phyloP scores from a whole-genome alignment of 30 jellyfish, hydroid and myxozoan species.

The Cassiopea andromeda region DNA sequence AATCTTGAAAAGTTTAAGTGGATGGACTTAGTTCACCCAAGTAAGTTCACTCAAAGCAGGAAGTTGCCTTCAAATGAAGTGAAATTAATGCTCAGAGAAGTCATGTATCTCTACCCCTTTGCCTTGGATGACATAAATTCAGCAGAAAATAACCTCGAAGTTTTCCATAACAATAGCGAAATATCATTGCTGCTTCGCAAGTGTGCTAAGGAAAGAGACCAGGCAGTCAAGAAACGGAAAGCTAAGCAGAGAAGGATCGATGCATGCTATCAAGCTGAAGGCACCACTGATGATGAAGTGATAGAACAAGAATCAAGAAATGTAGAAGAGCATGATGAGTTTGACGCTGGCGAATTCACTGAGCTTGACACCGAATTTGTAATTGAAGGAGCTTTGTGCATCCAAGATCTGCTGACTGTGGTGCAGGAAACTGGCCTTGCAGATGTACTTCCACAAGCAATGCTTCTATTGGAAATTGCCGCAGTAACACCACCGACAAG shows the following conservation, averaged over 20 bases:
- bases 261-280: too few species aligned
- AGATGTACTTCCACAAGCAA: constrained; percentile 47
- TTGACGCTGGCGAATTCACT: constrained; percentile 10
- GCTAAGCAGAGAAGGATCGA: not conserved
- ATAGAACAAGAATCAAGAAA: too few species aligned
- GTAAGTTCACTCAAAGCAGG: not conserved
- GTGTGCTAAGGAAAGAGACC: too few species aligned
- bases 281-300: too few species aligned
- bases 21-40: not conserved
- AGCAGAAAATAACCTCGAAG: not conserved
- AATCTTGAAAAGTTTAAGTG: not conserved
- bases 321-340: constrained; percentile 31
- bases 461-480: constrained; percentile 23
- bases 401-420: too few species aligned
- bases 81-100: not conserved
- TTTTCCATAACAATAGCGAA: too few species aligned
- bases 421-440: not conserved
- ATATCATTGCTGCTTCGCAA: too few species aligned
- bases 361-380: too few species aligned
- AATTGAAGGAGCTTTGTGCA: too few species aligned
- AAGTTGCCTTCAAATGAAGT: not conserved
- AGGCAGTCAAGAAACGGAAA: not conserved
- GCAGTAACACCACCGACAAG: constrained; percentile 37
- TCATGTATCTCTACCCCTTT: constrained; percentile 35
- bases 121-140: constrained; percentile 10